phyloP scores from a whole-genome alignment of 2,797 vertebrate genomes.

The Rhodeus uyekii region DNA sequence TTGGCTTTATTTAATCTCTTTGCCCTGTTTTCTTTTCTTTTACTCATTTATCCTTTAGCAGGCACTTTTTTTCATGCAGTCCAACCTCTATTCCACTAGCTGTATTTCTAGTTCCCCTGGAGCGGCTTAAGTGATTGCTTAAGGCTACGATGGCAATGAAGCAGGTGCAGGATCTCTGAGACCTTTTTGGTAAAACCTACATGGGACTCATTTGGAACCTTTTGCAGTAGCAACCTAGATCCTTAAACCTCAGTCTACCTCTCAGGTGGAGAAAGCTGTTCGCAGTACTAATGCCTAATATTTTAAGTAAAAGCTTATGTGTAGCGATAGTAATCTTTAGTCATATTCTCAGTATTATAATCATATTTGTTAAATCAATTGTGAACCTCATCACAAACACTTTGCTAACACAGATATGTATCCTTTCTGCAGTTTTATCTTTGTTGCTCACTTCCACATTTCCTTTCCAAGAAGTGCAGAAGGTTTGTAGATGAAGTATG shows the following conservation, averaged over 20 bases:
- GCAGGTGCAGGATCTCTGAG: too few relatives aligned
- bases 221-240: neutral
- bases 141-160: neutral
- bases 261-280: neutral
- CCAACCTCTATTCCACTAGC: neutral
- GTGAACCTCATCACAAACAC: slow-evolving; percentile 5
- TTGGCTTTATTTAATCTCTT: neutral
- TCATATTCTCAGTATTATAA: neutral
- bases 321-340: neutral
- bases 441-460: slow-evolving; percentile 11
- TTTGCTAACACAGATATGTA: slow-evolving; percentile 7
- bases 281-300: neutral
- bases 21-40: neutral
- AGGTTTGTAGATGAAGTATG: slow-evolving; percentile 47
- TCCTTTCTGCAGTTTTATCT: slow-evolving; percentile 12
- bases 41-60: neutral
- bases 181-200: neutral
- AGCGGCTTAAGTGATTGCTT: neutral
- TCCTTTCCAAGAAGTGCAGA: slow-evolving; percentile 24
- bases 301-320: neutral
- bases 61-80: neutral
- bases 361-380: neutral
- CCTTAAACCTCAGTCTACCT: neutral
- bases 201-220: neutral
- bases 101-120: neutral